phyloP scores from a whole-genome alignment of 2,888 invertebrate genomes.

The Leucophora obtusa region DNA sequence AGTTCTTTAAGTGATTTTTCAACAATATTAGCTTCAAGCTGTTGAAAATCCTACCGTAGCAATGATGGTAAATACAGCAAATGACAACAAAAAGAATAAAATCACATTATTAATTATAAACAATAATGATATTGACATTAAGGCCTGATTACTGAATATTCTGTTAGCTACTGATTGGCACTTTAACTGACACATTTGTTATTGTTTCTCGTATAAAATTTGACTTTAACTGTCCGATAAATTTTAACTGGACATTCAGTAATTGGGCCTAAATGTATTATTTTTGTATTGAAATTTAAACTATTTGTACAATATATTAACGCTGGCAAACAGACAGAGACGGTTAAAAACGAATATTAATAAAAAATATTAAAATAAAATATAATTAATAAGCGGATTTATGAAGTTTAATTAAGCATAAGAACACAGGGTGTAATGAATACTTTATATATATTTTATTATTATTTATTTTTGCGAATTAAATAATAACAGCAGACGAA shows the following conservation, averaged over 20 bases:
- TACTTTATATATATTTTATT: conserved; percentile 12
- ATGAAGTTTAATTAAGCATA: conserved; percentile 49
- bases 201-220: too few relatives aligned
- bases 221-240: too few relatives aligned
- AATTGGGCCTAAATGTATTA: conserved; percentile 26
- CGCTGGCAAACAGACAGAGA: conserved; percentile 12
- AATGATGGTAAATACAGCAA: conserved; percentile 51
- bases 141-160: too few relatives aligned
- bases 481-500: neutral
- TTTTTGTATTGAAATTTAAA: conserved; percentile 17
- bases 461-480: neutral
- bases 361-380: conserved; percentile 40
- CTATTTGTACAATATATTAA: conserved; percentile 5
- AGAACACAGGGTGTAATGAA: conserved; percentile 22
- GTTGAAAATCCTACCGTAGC: conserved; percentile 71
- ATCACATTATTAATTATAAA: conserved; percentile 33
- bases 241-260: too few relatives aligned
- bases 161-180: too few relatives aligned
- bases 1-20: conserved; percentile 86
- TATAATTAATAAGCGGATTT: conserved; percentile 39
- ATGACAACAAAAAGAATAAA: conserved; percentile 13
- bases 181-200: too few relatives aligned
- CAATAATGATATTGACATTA: conserved; percentile 45
- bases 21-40: conserved; percentile 88
- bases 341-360: conserved; percentile 2